Percentiles rank a stretch among this genome's conserved stretches.
phyloP scores from a whole-genome alignment of 2,888 invertebrate species.

The Bombylius discolor region DNA sequence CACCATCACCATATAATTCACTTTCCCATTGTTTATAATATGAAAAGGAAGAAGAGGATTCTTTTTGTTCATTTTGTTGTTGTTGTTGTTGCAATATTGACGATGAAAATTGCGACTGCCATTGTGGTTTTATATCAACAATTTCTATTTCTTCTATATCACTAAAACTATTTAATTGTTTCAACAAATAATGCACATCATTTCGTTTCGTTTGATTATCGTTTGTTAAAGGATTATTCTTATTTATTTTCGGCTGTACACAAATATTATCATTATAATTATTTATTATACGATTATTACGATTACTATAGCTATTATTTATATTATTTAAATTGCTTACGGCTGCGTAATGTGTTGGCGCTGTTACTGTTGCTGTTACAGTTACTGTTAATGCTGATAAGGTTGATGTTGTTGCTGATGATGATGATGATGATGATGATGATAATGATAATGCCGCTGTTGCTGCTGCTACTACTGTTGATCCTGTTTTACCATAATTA shows the following conservation, averaged over 20 bases:
- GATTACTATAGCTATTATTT: not conserved
- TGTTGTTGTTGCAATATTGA: constrained; percentile 8
- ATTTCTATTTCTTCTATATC: constrained; percentile 39
- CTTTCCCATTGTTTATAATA: constrained; percentile 21
- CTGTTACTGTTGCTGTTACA: constrained; percentile 19
- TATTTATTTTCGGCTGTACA: constrained; percentile 14
- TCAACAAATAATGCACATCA: constrained; percentile 40
- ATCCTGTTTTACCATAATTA: not conserved
- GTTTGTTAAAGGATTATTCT: constrained; percentile 19
- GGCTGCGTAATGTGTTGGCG: constrained; percentile 17
- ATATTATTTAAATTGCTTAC: constrained; percentile 3
- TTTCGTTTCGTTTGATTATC: constrained; percentile 38
- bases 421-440: constrained; percentile 12
- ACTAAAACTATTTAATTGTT: constrained; percentile 40
- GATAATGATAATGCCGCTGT: no score
- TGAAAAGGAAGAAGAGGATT: constrained; percentile 19
- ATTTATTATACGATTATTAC: constrained; percentile 12
- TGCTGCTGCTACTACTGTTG: not conserved
- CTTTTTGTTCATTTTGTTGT: constrained; percentile 18
- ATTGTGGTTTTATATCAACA: constrained; percentile 31
- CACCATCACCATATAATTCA: constrained; percentile 8
- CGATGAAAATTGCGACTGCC: constrained; percentile 6
- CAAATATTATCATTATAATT: constrained; percentile 5
- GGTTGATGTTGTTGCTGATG: not conserved
- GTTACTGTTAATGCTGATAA: constrained; percentile 15